phyloP scores from a whole-genome alignment of 2,113 vertebrate species.

The Anoura caudifer region DNA sequence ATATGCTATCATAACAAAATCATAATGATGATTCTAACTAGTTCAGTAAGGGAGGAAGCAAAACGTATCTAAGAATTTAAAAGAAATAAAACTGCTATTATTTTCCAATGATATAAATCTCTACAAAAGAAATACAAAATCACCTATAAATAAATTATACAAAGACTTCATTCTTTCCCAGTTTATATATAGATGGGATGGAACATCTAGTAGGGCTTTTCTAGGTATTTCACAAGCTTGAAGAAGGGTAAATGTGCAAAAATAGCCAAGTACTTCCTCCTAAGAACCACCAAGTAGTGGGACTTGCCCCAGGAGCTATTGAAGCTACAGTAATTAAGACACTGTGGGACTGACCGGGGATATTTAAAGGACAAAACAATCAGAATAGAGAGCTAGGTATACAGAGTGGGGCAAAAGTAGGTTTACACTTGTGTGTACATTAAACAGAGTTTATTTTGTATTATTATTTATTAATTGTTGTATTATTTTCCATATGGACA shows the following conservation, averaged over 20 bases:
- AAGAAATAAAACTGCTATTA: constrained; percentile 4
- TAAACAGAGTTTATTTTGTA: no score
- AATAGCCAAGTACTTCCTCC: not conserved
- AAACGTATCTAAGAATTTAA: not conserved
- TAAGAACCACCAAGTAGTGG: not conserved
- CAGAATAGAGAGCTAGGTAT: not conserved
- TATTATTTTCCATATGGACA: no score
- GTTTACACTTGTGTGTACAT: no score
- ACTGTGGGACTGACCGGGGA: not conserved
- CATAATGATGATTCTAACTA: not conserved
- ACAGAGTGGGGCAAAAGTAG: not conserved
- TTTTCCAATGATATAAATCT: not conserved
- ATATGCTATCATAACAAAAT: not conserved
- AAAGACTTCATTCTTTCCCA: not conserved
- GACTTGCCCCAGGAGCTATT: not conserved
- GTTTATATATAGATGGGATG: not conserved
- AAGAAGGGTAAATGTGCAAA: not conserved
- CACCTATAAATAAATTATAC: not conserved
- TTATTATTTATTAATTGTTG: no score
- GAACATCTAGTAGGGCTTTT: not conserved
- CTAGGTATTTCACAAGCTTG: not conserved
- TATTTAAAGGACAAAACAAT: not conserved
- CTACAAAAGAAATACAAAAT: not conserved
- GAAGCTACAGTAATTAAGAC: not conserved
- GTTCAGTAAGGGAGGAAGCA: not conserved